Conservation (phyloP, 2,113 vertebrate genomes). For the Panthera leo region DNA sequence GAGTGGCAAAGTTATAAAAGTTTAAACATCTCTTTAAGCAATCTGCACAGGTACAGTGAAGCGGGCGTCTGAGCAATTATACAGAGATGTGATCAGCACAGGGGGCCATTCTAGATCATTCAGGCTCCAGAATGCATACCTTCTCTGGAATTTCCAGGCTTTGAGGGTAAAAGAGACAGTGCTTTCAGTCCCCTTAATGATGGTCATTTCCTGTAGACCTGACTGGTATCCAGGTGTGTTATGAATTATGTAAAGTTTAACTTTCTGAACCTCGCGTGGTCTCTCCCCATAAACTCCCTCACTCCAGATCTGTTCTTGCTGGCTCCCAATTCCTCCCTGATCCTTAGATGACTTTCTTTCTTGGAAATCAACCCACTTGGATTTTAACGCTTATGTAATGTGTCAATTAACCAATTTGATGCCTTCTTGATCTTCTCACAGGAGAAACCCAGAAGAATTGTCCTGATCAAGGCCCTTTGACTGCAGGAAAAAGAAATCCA, state of each 20-base stretch:
- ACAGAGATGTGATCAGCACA: background rate
- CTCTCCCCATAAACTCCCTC: background rate
- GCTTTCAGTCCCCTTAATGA: background rate
- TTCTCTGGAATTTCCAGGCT: background rate
- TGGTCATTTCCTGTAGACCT: background rate
- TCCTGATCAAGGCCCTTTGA: background rate
- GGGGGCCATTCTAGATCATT: background rate
- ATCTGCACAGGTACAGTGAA: background rate
- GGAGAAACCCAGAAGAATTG: background rate
- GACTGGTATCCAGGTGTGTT: background rate
- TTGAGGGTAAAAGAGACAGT: background rate
- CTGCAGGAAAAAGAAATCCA: background rate
- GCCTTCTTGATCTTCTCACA: background rate
- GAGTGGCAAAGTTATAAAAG: background rate
- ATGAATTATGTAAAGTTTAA: background rate
- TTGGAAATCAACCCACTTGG: background rate
- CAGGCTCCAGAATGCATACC: background rate
- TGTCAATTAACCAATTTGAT: background rate
- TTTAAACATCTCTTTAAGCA: conserved; percentile 13
- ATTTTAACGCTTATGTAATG: background rate
- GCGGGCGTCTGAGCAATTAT: background rate
- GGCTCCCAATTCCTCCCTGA: background rate
- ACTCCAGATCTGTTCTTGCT: background rate
- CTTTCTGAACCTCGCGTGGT: background rate
- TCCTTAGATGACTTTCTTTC: background rate